These are phyloP conservation scores for Pogoniulus pusillus DNA, from an alignment of 2,797 vertebrate species.

Conservation along the genomic window DNA sequence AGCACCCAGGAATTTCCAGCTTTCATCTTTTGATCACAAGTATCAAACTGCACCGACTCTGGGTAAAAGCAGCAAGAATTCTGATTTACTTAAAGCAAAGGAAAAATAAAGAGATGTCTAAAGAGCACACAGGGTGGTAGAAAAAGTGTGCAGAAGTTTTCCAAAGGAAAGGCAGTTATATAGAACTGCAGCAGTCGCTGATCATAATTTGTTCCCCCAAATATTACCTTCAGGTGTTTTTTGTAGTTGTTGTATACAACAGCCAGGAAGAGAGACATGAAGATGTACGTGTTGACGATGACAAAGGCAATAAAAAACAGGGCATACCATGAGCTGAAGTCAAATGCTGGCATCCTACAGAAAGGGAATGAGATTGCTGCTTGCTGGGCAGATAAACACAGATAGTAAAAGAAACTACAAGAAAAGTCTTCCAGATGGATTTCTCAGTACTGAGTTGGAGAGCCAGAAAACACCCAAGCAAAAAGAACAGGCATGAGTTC, in stretches of 20 bases:
- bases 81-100: background rate
- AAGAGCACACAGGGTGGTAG: background rate
- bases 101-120: background rate
- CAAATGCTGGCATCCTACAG: slow-evolving; percentile 93
- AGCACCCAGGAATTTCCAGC: background rate
- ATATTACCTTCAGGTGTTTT: slow-evolving; percentile 89
- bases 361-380: background rate
- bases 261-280: slow-evolving; percentile 95
- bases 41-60: background rate
- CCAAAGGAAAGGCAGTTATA: background rate
- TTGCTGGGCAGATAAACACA: background rate
- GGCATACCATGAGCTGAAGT: slow-evolving; percentile 82
- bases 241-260: slow-evolving; percentile 97
- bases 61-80: background rate
- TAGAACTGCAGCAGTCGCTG: background rate
- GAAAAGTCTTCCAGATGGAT: background rate
- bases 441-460: background rate
- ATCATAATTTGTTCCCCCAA: background rate
- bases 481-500: background rate
- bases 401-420: background rate
- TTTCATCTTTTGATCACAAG: background rate
- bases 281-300: slow-evolving; percentile 93
- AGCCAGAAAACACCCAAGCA: background rate
- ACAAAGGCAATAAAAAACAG: slow-evolving; percentile 92
- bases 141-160: background rate